Evolutionary conservation across 2,888 invertebrate species (phyloP), one percentile per base, ranked within the genome.

Genomic region (Erebia aethiops): DNA sequence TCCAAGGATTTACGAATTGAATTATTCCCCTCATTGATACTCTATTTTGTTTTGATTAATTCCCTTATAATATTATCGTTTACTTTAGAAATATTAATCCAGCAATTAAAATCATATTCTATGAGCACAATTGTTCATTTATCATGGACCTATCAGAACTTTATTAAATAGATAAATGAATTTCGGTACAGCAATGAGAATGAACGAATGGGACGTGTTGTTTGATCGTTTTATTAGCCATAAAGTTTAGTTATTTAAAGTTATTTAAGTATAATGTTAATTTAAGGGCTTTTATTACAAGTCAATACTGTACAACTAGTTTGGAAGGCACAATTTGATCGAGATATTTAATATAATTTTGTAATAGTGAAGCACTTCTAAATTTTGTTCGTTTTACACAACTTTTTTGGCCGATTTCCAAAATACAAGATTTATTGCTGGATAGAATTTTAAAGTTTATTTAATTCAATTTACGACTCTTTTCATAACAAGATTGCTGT

Each of bases 1-100:
- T 88, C 89, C 89, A 89, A 84, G 78, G 75, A 75, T 77, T 79
- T 78, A 76, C 79, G 78, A 79, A 79, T 82, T 77, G 80, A 77
- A 79, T 78, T 79, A 79, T 78, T 80, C 75, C 72, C 73, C 72
- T 80, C 74, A 82, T 82, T 80, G 81, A 81, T 81, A 81, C 82
- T 81, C 83, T n/a, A 72, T 72, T 76, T 85, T 77, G 80, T 75
- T 74, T 77, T 84, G 81, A 83, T 86, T 86, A 84, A 85, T 85
- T 82, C 74, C 68, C 64, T 65, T 71, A 69, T 68, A 66, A 70
- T 69, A 74, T 58, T 56, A 51, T 56, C 52, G 57, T 71, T 72
- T 52, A 49, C 54, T 66, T 54, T 71, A 16, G 49, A 21, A 66
- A 66, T 67, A 41, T 43, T 56, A 56, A 46, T 70, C 35, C 61